Evolutionary conservation across 2,888 invertebrate species (phyloP).

Genomic region (Mylabris sibirica): DNA sequence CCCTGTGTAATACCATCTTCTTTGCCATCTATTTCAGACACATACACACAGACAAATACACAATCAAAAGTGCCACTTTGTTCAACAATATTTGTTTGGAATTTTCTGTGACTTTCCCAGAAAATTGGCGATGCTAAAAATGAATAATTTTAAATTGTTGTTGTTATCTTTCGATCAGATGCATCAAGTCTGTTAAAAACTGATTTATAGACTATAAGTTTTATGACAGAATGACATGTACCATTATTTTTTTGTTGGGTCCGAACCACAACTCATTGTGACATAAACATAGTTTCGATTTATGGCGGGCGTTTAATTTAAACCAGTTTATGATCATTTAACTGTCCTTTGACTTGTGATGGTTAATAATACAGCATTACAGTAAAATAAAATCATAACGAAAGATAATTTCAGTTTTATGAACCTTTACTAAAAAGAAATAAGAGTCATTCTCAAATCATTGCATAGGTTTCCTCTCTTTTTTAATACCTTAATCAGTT

Average conservation of each 20-base stretch:
- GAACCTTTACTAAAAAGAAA: background rate
- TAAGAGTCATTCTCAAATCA: background rate
- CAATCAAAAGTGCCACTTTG: background rate
- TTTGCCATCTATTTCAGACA: background rate
- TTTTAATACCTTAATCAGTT: no score
- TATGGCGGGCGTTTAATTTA: conserved; percentile 54
- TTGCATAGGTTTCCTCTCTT: no score
- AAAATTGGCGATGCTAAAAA: conserved; percentile 39
- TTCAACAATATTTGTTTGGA: background rate
- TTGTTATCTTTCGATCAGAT: conserved; percentile 42
- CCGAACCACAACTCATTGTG: conserved; percentile 51
- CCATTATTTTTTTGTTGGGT: conserved; percentile 52
- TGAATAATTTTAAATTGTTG: conserved; percentile 34
- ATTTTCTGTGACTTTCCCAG: conserved; percentile 26
- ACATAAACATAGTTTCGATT: conserved; percentile 52
- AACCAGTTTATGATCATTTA: conserved; percentile 38
- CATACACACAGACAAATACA: background rate
- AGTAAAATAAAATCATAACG: background rate
- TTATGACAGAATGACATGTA: conserved; percentile 55
- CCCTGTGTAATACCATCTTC: conserved; percentile 6
- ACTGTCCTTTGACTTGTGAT: conserved; percentile 35
- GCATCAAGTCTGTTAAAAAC: conserved; percentile 48
- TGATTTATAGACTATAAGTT: conserved; percentile 57
- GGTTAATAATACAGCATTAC: background rate
- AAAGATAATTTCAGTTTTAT: conserved; percentile 5